phyloP scores from a whole-genome alignment of 2,113 vertebrate species.

The Benitochromis conjunctus region DNA sequence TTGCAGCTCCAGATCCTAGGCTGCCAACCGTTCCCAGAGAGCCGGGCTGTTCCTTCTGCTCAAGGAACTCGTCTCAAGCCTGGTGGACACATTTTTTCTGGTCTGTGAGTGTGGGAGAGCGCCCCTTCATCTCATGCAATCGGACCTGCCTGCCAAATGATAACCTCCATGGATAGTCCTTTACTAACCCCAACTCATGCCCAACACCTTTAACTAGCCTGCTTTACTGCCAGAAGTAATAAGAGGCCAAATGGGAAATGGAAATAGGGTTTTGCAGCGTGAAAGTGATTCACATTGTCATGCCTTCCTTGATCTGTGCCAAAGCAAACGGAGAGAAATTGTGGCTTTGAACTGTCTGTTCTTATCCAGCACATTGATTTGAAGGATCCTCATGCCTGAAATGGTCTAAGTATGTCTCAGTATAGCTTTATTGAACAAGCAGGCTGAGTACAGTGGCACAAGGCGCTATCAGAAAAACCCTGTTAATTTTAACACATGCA shows the following conservation, averaged over 20 bases:
- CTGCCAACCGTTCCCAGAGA: constrained; percentile 20
- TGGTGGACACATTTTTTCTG: constrained; percentile 46
- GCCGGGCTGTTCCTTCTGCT: constrained; percentile 36
- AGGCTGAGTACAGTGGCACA: not conserved
- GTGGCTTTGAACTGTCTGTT: constrained; percentile 52
- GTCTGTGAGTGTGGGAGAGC: constrained; percentile 33
- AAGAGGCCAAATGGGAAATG: constrained; percentile 45
- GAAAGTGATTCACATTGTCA: constrained; percentile 53
- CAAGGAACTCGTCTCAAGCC: constrained; percentile 40
- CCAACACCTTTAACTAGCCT: constrained; percentile 39
- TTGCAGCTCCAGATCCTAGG: constrained; percentile 7
- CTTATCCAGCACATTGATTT: constrained; percentile 36
- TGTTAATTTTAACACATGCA: not conserved
- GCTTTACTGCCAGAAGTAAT: constrained; percentile 40
- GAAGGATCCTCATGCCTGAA: constrained; percentile 21
- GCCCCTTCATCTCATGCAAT: constrained; percentile 25
- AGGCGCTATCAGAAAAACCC: not conserved
- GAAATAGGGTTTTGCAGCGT: constrained; percentile 23
- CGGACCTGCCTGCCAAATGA: constrained; percentile 20
- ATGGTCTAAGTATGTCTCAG: not conserved
- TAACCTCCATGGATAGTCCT: not conserved
- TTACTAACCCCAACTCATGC: not conserved
- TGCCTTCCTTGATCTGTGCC: constrained; percentile 39
- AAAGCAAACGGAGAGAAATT: constrained; percentile 41
- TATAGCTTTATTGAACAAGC: not conserved